phyloP scores from a whole-genome alignment of 2,797 vertebrate genomes.

The Tarsius wallacei region DNA sequence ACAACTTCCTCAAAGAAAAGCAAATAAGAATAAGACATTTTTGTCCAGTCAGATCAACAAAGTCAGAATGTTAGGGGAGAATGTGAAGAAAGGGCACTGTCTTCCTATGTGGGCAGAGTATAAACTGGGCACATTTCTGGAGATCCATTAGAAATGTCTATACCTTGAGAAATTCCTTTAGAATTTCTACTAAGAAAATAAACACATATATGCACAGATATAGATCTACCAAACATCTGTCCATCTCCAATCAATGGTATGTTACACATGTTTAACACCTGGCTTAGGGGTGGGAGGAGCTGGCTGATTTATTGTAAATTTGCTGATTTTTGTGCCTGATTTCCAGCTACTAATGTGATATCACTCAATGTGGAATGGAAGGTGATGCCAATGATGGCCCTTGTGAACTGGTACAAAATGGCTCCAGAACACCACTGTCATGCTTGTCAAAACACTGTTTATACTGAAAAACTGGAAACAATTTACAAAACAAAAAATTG shows the following conservation, averaged over 20 bases:
- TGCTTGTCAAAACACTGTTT: slow-evolving; percentile 20
- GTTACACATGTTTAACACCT: background rate
- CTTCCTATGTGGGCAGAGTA: background rate
- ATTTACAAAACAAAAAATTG: slow-evolving; percentile 2
- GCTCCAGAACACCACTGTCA: background rate
- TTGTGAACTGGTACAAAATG: background rate
- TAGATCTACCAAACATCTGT: background rate
- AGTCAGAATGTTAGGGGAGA: background rate
- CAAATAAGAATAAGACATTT: slow-evolving; percentile 47
- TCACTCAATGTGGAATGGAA: background rate
- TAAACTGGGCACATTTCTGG: background rate
- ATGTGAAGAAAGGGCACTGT: background rate
- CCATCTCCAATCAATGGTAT: background rate
- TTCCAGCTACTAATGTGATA: background rate
- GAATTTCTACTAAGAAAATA: slow-evolving; percentile 57
- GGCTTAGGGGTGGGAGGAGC: background rate
- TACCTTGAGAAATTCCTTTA: background rate
- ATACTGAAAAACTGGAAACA: background rate
- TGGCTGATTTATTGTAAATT: background rate
- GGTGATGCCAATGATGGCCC: background rate
- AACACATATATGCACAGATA: slow-evolving; percentile 1
- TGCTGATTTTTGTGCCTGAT: background rate
- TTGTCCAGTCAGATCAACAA: background rate
- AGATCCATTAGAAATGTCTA: slow-evolving; percentile 1
- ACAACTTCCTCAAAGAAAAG: slow-evolving; percentile 40